Evolutionary conservation across 2,888 invertebrate genomes (phyloP), one percentile per base, ranked within the genome.

Genomic region (Lasius fuliginosus): DNA sequence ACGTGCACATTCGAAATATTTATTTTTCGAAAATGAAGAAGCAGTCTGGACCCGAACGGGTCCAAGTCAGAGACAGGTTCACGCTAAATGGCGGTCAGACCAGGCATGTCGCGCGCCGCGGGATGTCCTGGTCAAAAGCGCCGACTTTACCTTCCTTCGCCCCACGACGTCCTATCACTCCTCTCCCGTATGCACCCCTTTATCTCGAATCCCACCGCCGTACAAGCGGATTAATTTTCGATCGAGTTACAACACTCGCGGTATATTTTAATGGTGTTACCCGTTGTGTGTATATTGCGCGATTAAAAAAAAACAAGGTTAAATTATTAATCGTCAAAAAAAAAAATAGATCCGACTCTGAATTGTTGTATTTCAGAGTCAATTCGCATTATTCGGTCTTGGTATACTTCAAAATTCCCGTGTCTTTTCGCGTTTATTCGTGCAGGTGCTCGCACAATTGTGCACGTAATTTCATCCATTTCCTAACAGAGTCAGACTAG

Each of bases 31-130:
- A 91, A 92, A 91, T 91, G 90, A 92, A 92, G 91, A 88, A 88
- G 90, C 89, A 91, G 89, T 85, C 88, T 84, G 74, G 58, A 65
- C 75, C 36, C 79, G 85, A 85, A 85, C 86, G 89, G 88, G 73
- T 87, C 84, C 85, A 77, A 23, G 87, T 71, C 79, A 82, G 86
- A 85, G 93, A 94, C 94, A 94, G 93, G 93, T 94, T 94, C 94
- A 94, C 94, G 92, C 94, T 94, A 94, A 94, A 94, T 94, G 93
- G 93, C 93, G 93, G 93, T 93, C 93, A 92, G 94, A 91, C 93
- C 88, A 92, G 91, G 93, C 93, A 94, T 94, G 94, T 94, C 94
- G 93, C 94, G 92, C 94, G 90, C 94, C 93, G 90, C 93, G 93
- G 94, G 94, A 93, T 92, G 92, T 91, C 92, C 85, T 82, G 90